Percentiles rank a stretch among this genome's conserved stretches.
Evolutionary conservation across 2,888 invertebrate species (phyloP).

Genomic region (Tiliacea citrago): DNA sequence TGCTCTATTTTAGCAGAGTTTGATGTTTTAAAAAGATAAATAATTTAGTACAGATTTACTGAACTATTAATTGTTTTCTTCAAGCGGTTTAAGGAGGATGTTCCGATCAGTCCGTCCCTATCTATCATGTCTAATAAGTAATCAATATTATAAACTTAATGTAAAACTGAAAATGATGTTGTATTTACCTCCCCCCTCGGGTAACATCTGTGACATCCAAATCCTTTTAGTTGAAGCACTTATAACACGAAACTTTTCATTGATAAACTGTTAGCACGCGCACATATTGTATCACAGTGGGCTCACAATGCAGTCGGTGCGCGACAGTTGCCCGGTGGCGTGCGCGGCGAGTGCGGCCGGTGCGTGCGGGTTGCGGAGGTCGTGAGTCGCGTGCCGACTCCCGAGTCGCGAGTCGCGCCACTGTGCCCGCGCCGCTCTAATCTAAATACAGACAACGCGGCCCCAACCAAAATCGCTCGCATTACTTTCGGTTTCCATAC

Average conservation of each 20-base stretch:
- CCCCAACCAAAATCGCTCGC: conserved; percentile 89
- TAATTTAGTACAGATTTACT: conserved; percentile 4
- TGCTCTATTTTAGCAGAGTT: conserved; percentile 1
- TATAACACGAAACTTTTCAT: conserved; percentile 70
- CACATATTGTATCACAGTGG: conserved; percentile 54
- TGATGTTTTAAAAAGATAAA: neutral
- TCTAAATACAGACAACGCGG: conserved; percentile 90
- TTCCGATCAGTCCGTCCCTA: too few species aligned
- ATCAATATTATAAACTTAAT: neutral
- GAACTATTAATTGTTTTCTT: too few species aligned
- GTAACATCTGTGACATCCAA: conserved; percentile 89
- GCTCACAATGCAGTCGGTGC: conserved; percentile 42
- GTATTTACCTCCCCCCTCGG: conserved; percentile 88
- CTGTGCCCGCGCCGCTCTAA: conserved; percentile 80
- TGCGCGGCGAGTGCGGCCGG: conserved; percentile 34
- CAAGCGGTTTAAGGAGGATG: neutral
- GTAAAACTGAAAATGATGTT: conserved; percentile 40
- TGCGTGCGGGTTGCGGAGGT: conserved; percentile 50
- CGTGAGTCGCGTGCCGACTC: conserved; percentile 59
- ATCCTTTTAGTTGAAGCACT: conserved; percentile 75
- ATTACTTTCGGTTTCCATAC: conserved; percentile 89
- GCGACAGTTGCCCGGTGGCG: conserved; percentile 49
- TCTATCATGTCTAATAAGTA: neutral
- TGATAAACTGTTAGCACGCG: conserved; percentile 65
- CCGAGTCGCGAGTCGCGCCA: conserved; percentile 65